A percentile compares a stretch with the other conserved stretches of the same genome.
phyloP scores from a whole-genome alignment of 2,797 vertebrate genomes.

The Pseudochromis fuscus region DNA sequence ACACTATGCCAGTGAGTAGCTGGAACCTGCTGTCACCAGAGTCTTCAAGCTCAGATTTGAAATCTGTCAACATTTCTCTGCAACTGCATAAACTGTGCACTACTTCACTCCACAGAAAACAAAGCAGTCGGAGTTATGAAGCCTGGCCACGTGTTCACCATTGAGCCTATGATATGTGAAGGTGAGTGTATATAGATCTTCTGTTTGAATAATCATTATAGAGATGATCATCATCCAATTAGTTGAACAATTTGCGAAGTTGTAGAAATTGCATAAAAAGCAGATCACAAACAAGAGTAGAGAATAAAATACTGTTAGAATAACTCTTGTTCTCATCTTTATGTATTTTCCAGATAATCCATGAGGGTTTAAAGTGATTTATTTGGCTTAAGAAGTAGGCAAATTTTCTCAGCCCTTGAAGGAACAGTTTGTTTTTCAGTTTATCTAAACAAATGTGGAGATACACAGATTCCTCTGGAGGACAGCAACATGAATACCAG shows the following conservation, averaged over 20 bases:
- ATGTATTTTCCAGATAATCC: neutral
- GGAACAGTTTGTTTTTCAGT: neutral
- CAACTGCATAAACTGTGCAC: neutral
- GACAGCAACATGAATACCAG: neutral
- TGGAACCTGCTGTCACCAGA: accelerated
- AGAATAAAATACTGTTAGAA: neutral
- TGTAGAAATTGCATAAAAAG: neutral
- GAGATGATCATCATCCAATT: neutral
- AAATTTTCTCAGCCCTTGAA: neutral
- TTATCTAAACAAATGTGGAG: neutral
- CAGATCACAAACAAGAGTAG: neutral
- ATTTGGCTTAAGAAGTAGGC: neutral
- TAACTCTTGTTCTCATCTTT: no score
- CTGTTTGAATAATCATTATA: neutral
- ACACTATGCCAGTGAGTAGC: slow-evolving; percentile 96
- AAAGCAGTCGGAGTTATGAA: slow-evolving; percentile 99
- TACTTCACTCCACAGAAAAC: slow-evolving; percentile 88
- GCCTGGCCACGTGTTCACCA: slow-evolving; percentile 97
- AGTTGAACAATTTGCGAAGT: neutral
- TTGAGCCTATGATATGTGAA: slow-evolving; percentile 99
- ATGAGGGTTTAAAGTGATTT: neutral
- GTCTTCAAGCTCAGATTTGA: neutral
- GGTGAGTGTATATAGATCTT: slow-evolving; percentile 87
- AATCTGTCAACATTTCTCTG: neutral
- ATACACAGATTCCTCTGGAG: neutral